Base-by-base conservation (phyloP, 2,797 vertebrate genomes). In the Tympanoctomys barrerae region DNA sequence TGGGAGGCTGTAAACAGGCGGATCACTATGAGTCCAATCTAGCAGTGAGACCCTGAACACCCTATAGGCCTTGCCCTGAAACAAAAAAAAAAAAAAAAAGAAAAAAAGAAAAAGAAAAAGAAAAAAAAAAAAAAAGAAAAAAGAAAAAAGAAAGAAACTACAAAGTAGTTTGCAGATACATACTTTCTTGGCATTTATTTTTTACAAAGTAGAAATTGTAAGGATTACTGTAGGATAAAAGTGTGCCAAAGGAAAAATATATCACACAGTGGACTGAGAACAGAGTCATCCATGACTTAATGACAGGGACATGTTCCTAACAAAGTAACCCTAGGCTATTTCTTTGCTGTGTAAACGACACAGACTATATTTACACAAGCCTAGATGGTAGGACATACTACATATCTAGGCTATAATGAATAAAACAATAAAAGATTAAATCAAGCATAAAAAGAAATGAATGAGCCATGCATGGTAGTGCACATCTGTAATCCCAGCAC, bases 141-240 rank as follows among this genome's bases (percentile, higher is more conserved):
- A 9, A 49, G 11, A 49, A 49, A 49, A 14, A 57, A 16, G 18
- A 57, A 57, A 54, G 10, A 54, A 49, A 49, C 49, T 49, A 49
- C 49, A 49, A 49, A 49, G 54, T 57, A 57, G 54, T 57, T 57
- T 57, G 54, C 54, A 57, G 54, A 57, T 57, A 93, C 57, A 57
- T 57, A 93, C 57, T 84, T 75, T 91, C 59, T 85, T 52, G 77
- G 36, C 61, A 42, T 91, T 87, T 87, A 73, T 93, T 66, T 79
- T 91, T 75, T 79, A 6, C 7, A 93, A 89, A 89, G 39, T 26
- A 92, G 77, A 79, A 87, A 89, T 80, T 24, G 57, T 83, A 77
- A 89, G 16, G 16, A 54, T 66, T 94, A 79, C 54, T 59, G n/a
- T 19, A 92, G 28, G 77, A 90, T 26, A 94, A 42, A 94, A 92